phyloP scores from a whole-genome alignment of 92 coral and sea anemone species.

The Isaurus tuberculatus region DNA sequence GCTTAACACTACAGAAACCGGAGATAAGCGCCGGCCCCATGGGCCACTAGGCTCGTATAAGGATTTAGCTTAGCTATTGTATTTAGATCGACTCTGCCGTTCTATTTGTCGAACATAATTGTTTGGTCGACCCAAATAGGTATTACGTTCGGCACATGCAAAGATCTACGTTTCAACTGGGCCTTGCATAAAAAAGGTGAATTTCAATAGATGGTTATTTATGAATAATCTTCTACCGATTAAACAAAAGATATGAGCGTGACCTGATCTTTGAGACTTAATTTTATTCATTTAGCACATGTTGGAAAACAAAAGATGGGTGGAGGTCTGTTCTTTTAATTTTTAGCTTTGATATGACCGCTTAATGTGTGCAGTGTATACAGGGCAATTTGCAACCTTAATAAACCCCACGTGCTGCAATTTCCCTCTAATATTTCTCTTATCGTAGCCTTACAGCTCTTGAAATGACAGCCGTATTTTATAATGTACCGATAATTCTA shows the following conservation, averaged over 20 bases:
- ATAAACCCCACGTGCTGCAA: background rate
- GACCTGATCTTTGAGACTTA: constrained; percentile 24
- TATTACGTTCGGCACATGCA: too few relatives aligned
- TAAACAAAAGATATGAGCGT: background rate
- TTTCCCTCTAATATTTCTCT: background rate
- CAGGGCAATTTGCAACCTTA: background rate
- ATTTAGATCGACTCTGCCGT: too few relatives aligned
- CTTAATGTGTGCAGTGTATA: background rate
- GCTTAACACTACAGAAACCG: too few relatives aligned
- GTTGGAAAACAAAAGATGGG: background rate
- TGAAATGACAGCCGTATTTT: background rate
- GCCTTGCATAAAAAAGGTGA: too few relatives aligned
- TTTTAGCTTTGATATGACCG: background rate
- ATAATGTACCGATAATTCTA: background rate
- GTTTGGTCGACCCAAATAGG: too few relatives aligned
- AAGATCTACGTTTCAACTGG: too few relatives aligned
- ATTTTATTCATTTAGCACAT: constrained; percentile 7
- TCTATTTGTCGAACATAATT: too few relatives aligned
- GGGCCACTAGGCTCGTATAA: too few relatives aligned
- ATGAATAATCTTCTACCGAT: too few relatives aligned
- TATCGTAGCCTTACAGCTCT: background rate
- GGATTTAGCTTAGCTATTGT: too few relatives aligned
- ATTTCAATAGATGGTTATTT: too few relatives aligned
- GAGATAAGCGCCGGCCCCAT: too few relatives aligned
- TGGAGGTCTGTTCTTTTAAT: background rate